A percentile compares a stretch with the other conserved stretches of the same genome.
Conservation (phyloP, 2,797 vertebrate species). For the Lateolabrax maculatus region DNA sequence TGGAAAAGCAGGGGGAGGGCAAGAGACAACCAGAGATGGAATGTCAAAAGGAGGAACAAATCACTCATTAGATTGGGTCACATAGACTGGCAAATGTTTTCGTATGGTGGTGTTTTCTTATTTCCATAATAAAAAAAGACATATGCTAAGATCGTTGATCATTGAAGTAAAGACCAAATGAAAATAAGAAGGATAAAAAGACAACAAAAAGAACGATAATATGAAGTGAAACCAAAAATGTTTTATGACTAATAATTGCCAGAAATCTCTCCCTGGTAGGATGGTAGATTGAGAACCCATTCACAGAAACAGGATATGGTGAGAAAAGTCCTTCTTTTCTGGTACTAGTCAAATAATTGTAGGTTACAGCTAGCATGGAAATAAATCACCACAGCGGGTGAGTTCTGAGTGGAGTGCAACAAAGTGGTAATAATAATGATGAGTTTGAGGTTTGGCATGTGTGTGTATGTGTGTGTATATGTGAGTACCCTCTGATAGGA, state of each 20-base stretch:
- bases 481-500: conserved; percentile 90
- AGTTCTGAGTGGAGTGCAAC: conserved; percentile 27
- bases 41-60: conserved; percentile 25
- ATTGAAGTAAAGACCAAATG: conserved; percentile 12
- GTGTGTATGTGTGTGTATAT: conserved; percentile 10
- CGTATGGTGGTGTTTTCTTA: background rate
- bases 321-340: conserved; percentile 44
- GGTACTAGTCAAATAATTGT: conserved; percentile 53
- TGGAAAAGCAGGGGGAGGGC: conserved; percentile 1
- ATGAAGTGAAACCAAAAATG: background rate
- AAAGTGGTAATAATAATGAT: conserved; percentile 49
- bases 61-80: conserved; percentile 19
- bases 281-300: conserved; percentile 25
- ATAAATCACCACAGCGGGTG: conserved; percentile 48
- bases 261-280: background rate
- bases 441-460: conserved; percentile 42
- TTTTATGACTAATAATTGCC: conserved; percentile 24
- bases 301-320: conserved; percentile 54
- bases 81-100: conserved; percentile 5
- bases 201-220: background rate
- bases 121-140: conserved; percentile 32
- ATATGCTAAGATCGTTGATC: conserved; percentile 52
- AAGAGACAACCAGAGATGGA: background rate
- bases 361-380: conserved; percentile 49
- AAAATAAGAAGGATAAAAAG: background rate